Percentiles rank a stretch among this genome's conserved stretches.
These are phyloP conservation scores for Anhinga anhinga DNA, from an alignment of 2,113 vertebrate species.

Conservation along the genomic window DNA sequence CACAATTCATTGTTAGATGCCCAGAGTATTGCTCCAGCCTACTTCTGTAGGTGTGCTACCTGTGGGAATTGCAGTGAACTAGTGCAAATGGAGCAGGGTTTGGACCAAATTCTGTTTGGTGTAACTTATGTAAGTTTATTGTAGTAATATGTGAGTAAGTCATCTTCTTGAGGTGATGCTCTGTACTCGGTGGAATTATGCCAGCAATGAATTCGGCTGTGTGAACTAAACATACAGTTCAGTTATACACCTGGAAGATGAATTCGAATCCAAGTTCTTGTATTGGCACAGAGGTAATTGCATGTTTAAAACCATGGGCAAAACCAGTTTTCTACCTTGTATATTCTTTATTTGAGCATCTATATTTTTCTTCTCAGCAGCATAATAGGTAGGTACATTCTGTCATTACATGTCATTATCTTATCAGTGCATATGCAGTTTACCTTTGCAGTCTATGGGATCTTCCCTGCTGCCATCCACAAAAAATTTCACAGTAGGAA, in stretches of 20 bases:
- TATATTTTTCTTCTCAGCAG: neutral
- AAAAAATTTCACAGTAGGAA: slow-evolving; percentile 82
- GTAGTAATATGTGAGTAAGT: neutral
- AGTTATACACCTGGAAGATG: neutral
- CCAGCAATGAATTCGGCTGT: neutral
- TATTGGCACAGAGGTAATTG: neutral
- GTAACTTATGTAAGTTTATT: neutral
- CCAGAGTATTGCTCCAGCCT: neutral
- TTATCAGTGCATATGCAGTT: neutral
- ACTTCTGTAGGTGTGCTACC: neutral
- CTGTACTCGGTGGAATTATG: rapidly evolving
- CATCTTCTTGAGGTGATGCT: neutral
- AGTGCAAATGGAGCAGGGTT: neutral
- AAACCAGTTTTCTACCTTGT: neutral
- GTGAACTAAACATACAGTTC: neutral
- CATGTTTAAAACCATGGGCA: neutral
- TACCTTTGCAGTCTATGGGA: slow-evolving; percentile 85
- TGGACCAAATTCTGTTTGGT: neutral
- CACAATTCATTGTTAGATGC: neutral
- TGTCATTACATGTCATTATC: neutral
- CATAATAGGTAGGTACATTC: neutral
- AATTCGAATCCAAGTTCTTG: neutral
- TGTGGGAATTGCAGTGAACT: neutral
- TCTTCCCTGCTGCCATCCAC: slow-evolving; percentile 81
- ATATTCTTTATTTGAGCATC: neutral